Evolutionary conservation across 2,888 invertebrate genomes (phyloP).

Genomic region (Malthinus seriepunctatus): DNA sequence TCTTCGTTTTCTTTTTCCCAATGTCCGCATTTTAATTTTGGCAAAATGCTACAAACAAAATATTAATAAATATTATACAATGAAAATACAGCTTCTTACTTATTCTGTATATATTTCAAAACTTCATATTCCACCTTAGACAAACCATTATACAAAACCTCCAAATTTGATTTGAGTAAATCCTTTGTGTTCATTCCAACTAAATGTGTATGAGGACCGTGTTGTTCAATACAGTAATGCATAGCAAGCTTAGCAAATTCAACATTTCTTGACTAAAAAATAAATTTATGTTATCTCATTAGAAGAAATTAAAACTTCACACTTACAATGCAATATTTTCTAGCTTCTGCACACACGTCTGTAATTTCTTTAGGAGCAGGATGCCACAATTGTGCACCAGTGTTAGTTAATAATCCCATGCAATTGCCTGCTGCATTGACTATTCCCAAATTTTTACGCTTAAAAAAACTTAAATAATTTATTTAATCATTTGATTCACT

Average conservation of each 20-base stretch:
- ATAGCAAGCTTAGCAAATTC: constrained; percentile 75
- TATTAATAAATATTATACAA: constrained; percentile 7
- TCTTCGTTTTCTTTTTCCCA: constrained; percentile 71
- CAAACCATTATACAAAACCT: constrained; percentile 66
- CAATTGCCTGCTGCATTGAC: constrained; percentile 83
- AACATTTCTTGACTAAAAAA: constrained; percentile 58
- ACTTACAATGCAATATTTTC: constrained; percentile 67
- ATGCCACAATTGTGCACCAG: constrained; percentile 80
- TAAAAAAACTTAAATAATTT: constrained; percentile 32
- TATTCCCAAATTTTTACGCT: constrained; percentile 74
- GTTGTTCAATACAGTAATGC: constrained; percentile 64
- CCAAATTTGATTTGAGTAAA: constrained; percentile 67
- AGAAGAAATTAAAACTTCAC: not conserved
- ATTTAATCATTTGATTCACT: not conserved
- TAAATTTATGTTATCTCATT: not conserved
- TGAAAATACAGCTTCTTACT: constrained; percentile 32
- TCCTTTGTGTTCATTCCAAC: constrained; percentile 74
- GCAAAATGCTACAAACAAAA: constrained; percentile 53
- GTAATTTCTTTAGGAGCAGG: constrained; percentile 70
- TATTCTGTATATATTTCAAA: constrained; percentile 48
- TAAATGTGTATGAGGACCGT: constrained; percentile 69
- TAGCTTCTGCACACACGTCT: constrained; percentile 63
- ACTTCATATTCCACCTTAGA: constrained; percentile 66
- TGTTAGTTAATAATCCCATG: constrained; percentile 80
- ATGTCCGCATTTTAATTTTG: constrained; percentile 54